Evolutionary conservation across 2,888 invertebrate species (phyloP).

Genomic region (Graphium colonna): DNA sequence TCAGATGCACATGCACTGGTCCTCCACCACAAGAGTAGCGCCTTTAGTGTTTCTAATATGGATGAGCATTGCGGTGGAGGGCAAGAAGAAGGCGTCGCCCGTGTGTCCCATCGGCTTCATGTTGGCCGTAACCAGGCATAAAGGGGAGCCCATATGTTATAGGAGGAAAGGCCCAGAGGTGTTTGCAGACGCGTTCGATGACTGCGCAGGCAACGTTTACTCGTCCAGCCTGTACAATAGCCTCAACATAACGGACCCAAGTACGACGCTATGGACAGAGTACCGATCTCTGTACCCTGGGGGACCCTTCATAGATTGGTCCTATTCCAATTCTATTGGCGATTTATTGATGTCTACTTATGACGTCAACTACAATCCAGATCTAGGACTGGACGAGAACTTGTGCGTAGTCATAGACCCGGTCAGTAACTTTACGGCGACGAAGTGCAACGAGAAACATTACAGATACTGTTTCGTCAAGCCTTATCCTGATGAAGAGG

Average conservation of each 20-base stretch:
- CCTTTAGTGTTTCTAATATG: constrained; percentile 37
- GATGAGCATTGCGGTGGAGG: constrained; percentile 32
- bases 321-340: constrained; percentile 51
- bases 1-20: constrained; percentile 48
- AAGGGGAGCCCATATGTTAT: constrained; percentile 49
- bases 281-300: constrained; percentile 63
- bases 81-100: constrained; percentile 32
- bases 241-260: constrained; percentile 44
- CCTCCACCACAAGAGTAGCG: constrained; percentile 30
- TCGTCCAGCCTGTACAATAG: constrained; percentile 46
- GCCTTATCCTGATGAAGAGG: constrained; percentile 44
- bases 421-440: constrained; percentile 48
- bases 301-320: constrained; percentile 65
- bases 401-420: constrained; percentile 58
- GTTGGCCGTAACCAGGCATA: constrained; percentile 39
- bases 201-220: constrained; percentile 62
- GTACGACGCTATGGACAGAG: constrained; percentile 62
- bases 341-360: constrained; percentile 41
- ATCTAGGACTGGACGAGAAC: constrained; percentile 44
- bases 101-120: constrained; percentile 63
- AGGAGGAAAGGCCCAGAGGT: constrained; percentile 61
- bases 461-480: constrained; percentile 64
- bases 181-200: constrained; percentile 53
- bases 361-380: constrained; percentile 42
- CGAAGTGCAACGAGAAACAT: constrained; percentile 54